Base-by-base conservation (phyloP, 2,113 vertebrate genomes). In the Triplophysa siluroides region DNA sequence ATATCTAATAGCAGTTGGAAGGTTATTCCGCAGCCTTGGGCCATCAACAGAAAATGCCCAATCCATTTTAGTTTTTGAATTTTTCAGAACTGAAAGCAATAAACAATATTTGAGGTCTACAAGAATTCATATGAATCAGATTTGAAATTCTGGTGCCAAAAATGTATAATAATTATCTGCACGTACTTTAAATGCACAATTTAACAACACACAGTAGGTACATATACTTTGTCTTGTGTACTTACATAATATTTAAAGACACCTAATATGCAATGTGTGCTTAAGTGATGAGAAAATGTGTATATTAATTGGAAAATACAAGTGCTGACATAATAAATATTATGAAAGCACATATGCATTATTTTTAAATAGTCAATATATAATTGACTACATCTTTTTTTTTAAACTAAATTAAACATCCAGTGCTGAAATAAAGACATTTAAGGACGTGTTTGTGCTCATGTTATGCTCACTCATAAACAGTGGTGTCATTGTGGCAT, bases 401-500 rank as follows among this genome's bases (percentile, higher is more conserved):
- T 12, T 12, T 12, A 45, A 45, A 12, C 8, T 38, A 21, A 24
- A 8, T 52, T 8, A 56, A 56, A 71, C 50, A 56, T 61, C n/a
- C 33, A 73, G 16, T 9, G 1, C 13, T 75, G 56, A 62, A 56
- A 2, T 13, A 21, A 56, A 50, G 68, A 3, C 24, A 33, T 1
- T 10, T 54, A 71, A n/a, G 16, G 13, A 21, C 4, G 0, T 16
- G 23, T 26, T 8, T 12, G 9, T 4, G n/a, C 26, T 63, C 21
- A 29, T 75, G 38, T 9, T n/a, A n/a, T 33, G 33, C 21, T 52
- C 21, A 29, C 16, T 58, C 54, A 58, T 58, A 58, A 58, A 58
- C 54, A n/a, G 19, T 21, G 19, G 8, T 16, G 45, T 77, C 26
- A 38, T 33, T 77, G 74, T 65, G 62, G 45, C 61, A 77, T 54